These are phyloP conservation scores for Agelaius tricolor DNA, from an alignment of 2,113 vertebrate species.

Conservation along the genomic window DNA sequence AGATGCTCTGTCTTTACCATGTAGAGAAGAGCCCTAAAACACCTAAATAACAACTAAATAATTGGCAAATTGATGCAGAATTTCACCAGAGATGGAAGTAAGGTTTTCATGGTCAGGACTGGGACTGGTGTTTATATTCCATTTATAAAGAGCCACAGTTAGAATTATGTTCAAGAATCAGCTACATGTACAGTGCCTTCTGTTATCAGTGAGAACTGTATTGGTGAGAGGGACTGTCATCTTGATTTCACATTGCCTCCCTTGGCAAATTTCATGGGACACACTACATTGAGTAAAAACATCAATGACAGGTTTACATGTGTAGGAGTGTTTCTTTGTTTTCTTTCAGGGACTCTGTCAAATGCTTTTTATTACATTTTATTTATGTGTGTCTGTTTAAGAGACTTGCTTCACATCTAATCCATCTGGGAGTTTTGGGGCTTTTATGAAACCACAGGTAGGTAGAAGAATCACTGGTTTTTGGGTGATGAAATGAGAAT, in stretches of 20 bases:
- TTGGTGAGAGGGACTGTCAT: background rate
- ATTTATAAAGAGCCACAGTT: background rate
- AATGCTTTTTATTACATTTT: background rate
- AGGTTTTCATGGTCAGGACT: background rate
- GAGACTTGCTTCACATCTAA: background rate
- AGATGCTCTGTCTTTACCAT: background rate
- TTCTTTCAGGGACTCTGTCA: background rate
- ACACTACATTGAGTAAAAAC: background rate
- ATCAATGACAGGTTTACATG: background rate
- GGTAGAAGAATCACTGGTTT: background rate
- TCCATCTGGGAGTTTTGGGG: background rate
- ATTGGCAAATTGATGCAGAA: background rate
- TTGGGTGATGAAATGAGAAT: background rate
- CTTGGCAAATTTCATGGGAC: background rate
- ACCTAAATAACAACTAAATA: background rate
- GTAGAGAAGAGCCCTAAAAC: background rate
- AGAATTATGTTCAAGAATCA: background rate
- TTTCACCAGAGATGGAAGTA: background rate
- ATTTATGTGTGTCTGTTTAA: background rate
- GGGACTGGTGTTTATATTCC: background rate
- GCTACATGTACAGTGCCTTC: background rate
- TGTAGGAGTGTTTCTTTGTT: background rate
- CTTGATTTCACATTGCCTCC: background rate
- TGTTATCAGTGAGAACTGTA: background rate
- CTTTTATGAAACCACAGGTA: background rate